Base-by-base conservation (phyloP, 2,797 vertebrate species). In the Petrocephalus schoutedeni region DNA sequence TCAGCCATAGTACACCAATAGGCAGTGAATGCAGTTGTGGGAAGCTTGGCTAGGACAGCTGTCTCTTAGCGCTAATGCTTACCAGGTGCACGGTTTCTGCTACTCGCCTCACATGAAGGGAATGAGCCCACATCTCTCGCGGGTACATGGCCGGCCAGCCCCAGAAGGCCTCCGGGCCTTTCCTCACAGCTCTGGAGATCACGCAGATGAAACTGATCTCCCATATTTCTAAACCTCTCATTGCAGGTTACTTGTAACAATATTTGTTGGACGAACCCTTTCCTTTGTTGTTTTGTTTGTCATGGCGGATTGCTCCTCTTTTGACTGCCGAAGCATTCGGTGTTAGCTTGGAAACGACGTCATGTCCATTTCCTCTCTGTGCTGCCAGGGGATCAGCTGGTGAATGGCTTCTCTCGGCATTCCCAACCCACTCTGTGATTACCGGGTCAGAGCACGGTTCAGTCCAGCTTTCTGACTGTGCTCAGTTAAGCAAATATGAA, bases 41-140 rank as follows among this genome's bases (percentile, higher is more conserved):
- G 92, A 92, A 89, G 90, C 90, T 88, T 93, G 93, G 93, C 91
- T 92, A 89, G 90, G 91, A 87, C 89, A 89, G 84, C 87, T 64
- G 86, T 90, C 92, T 91, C 92, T 91, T 91, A 61, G 57, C 82
- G 16, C 88, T 95, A 94, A 95, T 93, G 89, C 91, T 89, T 93
- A 91, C 92, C 93, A 95, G 92, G 93, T 94, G 93, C 89, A 80
- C 86, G 67, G 86, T 41, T 64, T 87, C 64, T 59, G 56, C 58
- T 64, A 53, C 85, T 87, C 67, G 56, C 67, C 85, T 88, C 56
- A 84, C 59, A 85, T 28, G 87, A n/a, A 83, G 74, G 58, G 49
- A 58, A 80, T n/a, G 59, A 54, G 87, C 36, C 58, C 80, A 83
- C 53, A 86, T 80, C 32, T 51, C 53, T 85, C 8, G 28, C 56